Evolutionary conservation across 2,797 vertebrate genomes (phyloP), one percentile per base, ranked within the genome.

Genomic region (Meda fulgida): DNA sequence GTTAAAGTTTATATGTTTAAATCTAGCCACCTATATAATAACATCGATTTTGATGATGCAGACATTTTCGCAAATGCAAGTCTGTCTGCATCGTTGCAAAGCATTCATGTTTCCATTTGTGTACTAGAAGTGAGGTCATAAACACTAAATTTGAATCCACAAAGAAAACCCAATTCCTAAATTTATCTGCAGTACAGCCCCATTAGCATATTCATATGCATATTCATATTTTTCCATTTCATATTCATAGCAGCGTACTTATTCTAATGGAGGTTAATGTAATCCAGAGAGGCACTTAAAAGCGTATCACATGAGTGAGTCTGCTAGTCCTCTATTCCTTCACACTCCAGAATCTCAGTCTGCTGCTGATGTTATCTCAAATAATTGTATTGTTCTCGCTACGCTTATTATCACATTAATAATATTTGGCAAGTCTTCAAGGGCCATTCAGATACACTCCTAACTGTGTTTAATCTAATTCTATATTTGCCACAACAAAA

Each of bases 201-300:
- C 21, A 86, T 82, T 69, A 38, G 76, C 76, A 78, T 71, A 38
- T 76, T 81, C 40, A 65, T 75, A 26, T 87, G 86, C 71, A 77
- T 84, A 87, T 87, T 84, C 71, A 72, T 84, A 63, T 48, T 18
- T 36, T 40, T 10, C 31, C 60, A 29, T 77, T 84, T 65, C 40
- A 81, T 84, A 84, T 87, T 87, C 78, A 84, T 84, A 51, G 40
- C 51, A 55, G 51, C 19, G 43, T 55, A 38, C 43, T 78, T 71
- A 78, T 84, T 87, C 58, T 84, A 84, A 87, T 84, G 65, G 83
- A 80, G 78, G 86, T 81, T 84, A 70, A 84, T 87, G 83, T 84
- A 81, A 77, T 79, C 86, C 63, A 77, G 65, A 81, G 71, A 70
- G 86, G 82, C 82, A 76, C 71, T 87, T 84, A 40, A 84, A 76